phyloP scores from a whole-genome alignment of 1,140 invertebrate species.

The Ips typographus region DNA sequence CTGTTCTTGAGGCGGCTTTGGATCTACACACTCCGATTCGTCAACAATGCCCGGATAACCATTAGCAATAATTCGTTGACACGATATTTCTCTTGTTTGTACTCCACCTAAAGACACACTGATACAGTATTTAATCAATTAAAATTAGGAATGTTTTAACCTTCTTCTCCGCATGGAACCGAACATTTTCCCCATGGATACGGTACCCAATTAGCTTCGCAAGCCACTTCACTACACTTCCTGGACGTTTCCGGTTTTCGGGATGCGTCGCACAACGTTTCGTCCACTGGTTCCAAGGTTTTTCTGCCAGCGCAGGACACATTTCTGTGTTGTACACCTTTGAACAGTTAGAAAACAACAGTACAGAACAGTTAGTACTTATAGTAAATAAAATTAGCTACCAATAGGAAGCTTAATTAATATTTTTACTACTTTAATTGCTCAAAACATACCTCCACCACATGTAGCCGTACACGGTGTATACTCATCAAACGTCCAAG shows the following conservation, averaged over 20 bases:
- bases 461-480: conserved; percentile 78
- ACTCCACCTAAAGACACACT: conserved; percentile 53
- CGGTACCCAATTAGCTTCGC: conserved; percentile 80
- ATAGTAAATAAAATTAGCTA: too few relatives aligned
- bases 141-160: conserved; percentile 5
- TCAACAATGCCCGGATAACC: conserved; percentile 67
- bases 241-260: conserved; percentile 68
- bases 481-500: conserved; percentile 79
- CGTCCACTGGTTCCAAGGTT: conserved; percentile 68
- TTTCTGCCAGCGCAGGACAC: conserved; percentile 71
- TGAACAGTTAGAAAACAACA: conserved; percentile 22
- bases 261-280: conserved; percentile 74
- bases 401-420: not conserved
- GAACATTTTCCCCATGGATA: conserved; percentile 84
- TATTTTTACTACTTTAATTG: conserved; percentile 2
- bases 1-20: conserved; percentile 69
- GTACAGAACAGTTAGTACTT: too few relatives aligned
- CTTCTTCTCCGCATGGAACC: conserved; percentile 73
- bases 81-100: conserved; percentile 72
- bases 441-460: conserved; percentile 71
- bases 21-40: conserved; percentile 73
- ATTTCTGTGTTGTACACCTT: conserved; percentile 72
- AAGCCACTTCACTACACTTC: conserved; percentile 74
- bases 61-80: conserved; percentile 70
- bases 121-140: not conserved